phyloP scores from a whole-genome alignment of 1,140 invertebrate genomes.

The Drosophila bipectinata region DNA sequence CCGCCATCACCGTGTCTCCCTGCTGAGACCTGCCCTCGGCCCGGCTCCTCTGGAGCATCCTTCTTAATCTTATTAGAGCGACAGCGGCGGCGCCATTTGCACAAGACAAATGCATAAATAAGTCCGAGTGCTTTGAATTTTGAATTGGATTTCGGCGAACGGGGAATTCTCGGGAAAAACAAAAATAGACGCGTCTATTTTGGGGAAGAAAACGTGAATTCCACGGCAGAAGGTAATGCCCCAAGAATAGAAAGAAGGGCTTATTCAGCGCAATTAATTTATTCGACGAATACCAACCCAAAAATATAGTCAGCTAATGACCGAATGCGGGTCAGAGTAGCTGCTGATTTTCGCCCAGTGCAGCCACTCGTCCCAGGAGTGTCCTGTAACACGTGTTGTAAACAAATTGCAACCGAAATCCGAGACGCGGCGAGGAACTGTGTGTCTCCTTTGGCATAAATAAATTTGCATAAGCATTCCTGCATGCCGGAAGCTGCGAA shows the following conservation, averaged over 20 bases:
- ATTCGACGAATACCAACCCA: no score
- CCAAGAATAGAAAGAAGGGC: no score
- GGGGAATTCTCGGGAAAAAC: constrained; percentile 12
- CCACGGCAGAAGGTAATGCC: no score
- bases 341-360: constrained; percentile 12
- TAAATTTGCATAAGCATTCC: constrained; percentile 77
- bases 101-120: constrained; percentile 79
- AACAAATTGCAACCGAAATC: constrained; percentile 77
- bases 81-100: constrained; percentile 66
- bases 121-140: constrained; percentile 75
- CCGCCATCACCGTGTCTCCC: neutral
- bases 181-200: neutral
- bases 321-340: neutral
- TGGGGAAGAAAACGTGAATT: neutral
- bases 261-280: neutral
- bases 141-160: constrained; percentile 59
- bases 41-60: constrained; percentile 22
- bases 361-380: constrained; percentile 12
- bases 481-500: constrained; percentile 31
- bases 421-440: constrained; percentile 51
- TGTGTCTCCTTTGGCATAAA: constrained; percentile 76
- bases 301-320: neutral
- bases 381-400: constrained; percentile 72
- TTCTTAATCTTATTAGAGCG: constrained; percentile 63
- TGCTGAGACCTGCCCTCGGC: neutral